These are phyloP conservation scores for Danaus chrysippus DNA, from an alignment of 2,888 invertebrate genomes.

Conservation along the genomic window DNA sequence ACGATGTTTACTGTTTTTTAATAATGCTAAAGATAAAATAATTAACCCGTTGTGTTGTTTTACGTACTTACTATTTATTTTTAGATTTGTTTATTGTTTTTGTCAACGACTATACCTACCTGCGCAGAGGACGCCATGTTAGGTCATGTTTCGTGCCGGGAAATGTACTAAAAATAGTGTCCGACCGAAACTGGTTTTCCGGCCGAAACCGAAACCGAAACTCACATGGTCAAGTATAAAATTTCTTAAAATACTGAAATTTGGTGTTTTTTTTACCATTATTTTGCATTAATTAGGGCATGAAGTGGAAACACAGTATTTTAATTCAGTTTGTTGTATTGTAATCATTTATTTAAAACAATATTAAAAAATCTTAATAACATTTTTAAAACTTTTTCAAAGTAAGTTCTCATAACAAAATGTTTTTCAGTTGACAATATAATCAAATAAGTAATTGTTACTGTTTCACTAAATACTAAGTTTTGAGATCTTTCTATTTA, in stretches of 20 bases:
- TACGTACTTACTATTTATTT: too few species aligned
- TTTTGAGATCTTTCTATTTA: neutral
- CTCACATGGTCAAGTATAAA: neutral
- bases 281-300: neutral
- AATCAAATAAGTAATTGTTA: neutral
- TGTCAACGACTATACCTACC: too few species aligned
- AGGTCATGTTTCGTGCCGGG: too few species aligned
- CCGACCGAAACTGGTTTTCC: neutral
- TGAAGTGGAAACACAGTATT: too few species aligned
- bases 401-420: neutral
- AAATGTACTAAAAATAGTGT: too few species aligned
- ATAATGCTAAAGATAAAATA: too few species aligned
- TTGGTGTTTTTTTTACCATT: neutral
- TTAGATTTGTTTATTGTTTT: too few species aligned
- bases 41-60: too few species aligned
- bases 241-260: neutral
- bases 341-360: neutral
- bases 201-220: neutral
- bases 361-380: neutral
- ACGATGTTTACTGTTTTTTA: too few species aligned
- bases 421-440: neutral
- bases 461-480: neutral
- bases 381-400: neutral
- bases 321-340: too few species aligned
- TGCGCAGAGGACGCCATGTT: too few species aligned